phyloP scores from a whole-genome alignment of 2,888 invertebrate genomes.

The Tenthredo livida region DNA sequence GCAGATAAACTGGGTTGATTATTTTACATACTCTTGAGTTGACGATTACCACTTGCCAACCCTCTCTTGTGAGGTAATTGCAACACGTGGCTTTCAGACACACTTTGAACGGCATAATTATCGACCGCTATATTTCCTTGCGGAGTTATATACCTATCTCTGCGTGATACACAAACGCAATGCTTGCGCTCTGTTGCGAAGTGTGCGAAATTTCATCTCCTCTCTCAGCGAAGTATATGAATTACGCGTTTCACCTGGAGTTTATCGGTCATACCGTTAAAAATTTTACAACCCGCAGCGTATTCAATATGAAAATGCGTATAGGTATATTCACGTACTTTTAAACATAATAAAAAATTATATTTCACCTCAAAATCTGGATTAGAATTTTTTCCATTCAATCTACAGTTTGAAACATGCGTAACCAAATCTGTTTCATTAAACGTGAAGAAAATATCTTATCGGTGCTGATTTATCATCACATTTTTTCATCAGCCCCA shows the following conservation, averaged over 20 bases:
- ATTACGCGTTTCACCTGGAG: neutral
- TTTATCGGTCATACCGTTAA: neutral
- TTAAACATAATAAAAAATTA: neutral
- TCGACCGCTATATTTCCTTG: neutral
- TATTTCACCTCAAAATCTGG: neutral
- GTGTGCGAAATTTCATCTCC: neutral
- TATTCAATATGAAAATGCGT: neutral
- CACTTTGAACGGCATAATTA: slow-evolving; percentile 22
- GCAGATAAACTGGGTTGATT: neutral
- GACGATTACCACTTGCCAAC: slow-evolving; percentile 1
- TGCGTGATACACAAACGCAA: neutral
- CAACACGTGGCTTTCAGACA: slow-evolving; percentile 31
- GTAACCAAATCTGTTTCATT: neutral
- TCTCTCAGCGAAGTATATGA: neutral
- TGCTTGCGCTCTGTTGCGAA: neutral
- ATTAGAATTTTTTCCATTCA: neutral
- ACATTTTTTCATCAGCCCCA: neutral
- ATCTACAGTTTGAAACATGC: neutral
- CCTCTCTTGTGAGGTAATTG: neutral
- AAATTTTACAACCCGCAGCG: neutral
- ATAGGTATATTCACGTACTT: neutral
- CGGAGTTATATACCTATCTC: neutral
- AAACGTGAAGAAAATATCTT: neutral
- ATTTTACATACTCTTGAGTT: neutral
- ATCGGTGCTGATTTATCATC: neutral